These are phyloP conservation scores for Eupeodes latifasciatus DNA, from an alignment of 2,888 invertebrate genomes.

Conservation along the genomic window DNA sequence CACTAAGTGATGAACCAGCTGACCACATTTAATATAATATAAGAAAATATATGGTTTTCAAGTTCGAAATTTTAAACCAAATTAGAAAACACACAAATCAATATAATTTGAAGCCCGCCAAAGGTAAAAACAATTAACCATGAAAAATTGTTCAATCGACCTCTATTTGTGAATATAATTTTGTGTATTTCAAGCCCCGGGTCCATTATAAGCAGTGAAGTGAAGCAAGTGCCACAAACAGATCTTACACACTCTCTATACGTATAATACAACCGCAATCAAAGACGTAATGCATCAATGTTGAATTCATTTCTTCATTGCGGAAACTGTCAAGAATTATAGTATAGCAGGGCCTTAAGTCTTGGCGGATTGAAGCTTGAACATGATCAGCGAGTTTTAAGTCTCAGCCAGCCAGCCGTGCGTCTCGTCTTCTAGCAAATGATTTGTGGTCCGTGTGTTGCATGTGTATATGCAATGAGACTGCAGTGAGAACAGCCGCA, in stretches of 20 bases:
- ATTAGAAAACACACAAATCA: background rate
- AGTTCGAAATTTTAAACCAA: background rate
- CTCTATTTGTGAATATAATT: background rate
- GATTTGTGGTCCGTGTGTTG: conserved; percentile 60
- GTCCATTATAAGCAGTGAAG: background rate
- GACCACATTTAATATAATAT: no score
- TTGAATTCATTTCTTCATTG: conserved; percentile 63
- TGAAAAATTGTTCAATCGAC: background rate
- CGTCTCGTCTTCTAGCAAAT: conserved; percentile 7
- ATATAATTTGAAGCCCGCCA: background rate
- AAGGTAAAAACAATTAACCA: background rate
- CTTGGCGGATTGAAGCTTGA: conserved; percentile 1
- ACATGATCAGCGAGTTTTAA: conserved; percentile 10
- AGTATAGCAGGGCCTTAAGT: conserved; percentile 42
- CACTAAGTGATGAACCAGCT: no score
- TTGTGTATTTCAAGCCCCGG: background rate
- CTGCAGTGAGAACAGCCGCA: background rate
- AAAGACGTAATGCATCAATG: conserved; percentile 49
- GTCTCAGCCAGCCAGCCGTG: background rate
- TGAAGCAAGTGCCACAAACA: conserved; percentile 56
- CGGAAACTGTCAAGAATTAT: conserved; percentile 74
- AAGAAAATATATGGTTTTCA: no score
- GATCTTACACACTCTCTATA: background rate
- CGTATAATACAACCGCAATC: conserved; percentile 33
- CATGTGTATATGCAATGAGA: conserved; percentile 44